A percentile compares a stretch with the other conserved stretches of the same genome.
Conservation (phyloP, 2,888 invertebrate genomes). For the Mesodorylaimus sp. region DNA sequence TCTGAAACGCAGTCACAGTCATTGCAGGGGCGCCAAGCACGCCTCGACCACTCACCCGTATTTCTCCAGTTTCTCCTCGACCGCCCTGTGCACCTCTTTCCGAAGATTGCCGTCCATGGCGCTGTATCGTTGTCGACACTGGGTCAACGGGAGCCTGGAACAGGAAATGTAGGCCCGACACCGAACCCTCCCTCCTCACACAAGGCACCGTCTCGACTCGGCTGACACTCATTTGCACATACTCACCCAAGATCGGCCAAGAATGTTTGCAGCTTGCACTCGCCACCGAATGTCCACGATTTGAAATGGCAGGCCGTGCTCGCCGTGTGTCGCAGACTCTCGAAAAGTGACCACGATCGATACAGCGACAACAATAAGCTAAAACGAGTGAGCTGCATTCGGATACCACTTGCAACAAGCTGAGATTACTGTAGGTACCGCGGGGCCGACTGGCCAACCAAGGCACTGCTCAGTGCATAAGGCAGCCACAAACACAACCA, state of each 20-base stretch:
- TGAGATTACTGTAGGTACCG: too few species aligned
- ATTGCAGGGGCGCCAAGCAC: slow-evolving; percentile 32
- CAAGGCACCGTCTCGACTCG: too few species aligned
- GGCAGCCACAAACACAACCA: too few species aligned
- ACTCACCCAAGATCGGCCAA: slow-evolving; percentile 73
- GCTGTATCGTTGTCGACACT: slow-evolving; percentile 62
- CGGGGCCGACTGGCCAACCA: too few species aligned
- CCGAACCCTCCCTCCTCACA: too few species aligned
- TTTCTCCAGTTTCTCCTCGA: slow-evolving; percentile 37
- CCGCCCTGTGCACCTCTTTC: slow-evolving; percentile 45
- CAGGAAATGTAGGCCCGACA: slow-evolving; percentile 14
- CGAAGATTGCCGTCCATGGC: slow-evolving; percentile 72
- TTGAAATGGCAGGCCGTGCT: slow-evolving; percentile 57
- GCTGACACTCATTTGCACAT: too few species aligned
- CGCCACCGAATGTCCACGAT: slow-evolving; percentile 67
- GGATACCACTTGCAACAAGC: too few species aligned
- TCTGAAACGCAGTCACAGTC: slow-evolving; percentile 17
- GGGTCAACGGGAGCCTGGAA: slow-evolving; percentile 55
- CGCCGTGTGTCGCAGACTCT: slow-evolving; percentile 60
- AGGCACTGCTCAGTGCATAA: too few species aligned
- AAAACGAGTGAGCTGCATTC: too few species aligned
- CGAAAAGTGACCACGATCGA: slow-evolving; percentile 74
- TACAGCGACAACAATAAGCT: slow-evolving; percentile 54
- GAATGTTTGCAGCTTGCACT: slow-evolving; percentile 57
- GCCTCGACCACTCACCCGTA: slow-evolving; percentile 44